Base-by-base conservation (phyloP, 1,140 invertebrate species). In the Hydropsyche tenuis region DNA sequence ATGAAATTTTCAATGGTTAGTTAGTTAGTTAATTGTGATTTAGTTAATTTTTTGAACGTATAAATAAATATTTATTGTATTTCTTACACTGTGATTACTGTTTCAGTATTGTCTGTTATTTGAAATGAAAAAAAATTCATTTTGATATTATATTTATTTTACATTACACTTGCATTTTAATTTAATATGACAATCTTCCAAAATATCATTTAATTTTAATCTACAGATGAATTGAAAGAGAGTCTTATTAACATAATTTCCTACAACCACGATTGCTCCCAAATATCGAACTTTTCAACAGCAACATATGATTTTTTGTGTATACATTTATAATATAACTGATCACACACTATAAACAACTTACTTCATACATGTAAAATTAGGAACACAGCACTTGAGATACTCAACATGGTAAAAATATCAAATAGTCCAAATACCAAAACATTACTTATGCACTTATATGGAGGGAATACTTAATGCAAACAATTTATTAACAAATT, bases 181-280 rank as follows among this genome's bases (percentile, higher is more conserved):
- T 56, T 60, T 25, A 60, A 60, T 60, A 60, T 25, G 56, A 60
- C 56, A 23, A 23, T 60, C 56, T 60, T 60, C 23, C 56, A 60
- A 12, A 60, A 25, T 23, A 60, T 60, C 56, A 60, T 14, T 53
- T 53, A 53, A 25, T 60, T n/a, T 48, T 6, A n/a, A 12, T 22
- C 25, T n/a, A 60, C 23, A 25, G 23, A 60, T 60, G 23, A 12
- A 12, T 60, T 60, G 56, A 25, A 60, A 60, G 23, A 60, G 56
- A 25, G 22, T 27, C 56, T 25, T 60, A 60, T 60, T 60, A 60
- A 7, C 12, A 12, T 22, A 60, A 25, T 20, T 2, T 53, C 11
- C 16, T 53, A 4, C 22, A 1, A 53, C 18, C 18, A 23, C 22
- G 22, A 25, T 4, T 53, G 9, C 16, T 18, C 48, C 16, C 48